Evolutionary conservation across 2,113 vertebrate species (phyloP), one percentile per base, ranked within the genome.

Genomic region (Mustela lutreola): DNA sequence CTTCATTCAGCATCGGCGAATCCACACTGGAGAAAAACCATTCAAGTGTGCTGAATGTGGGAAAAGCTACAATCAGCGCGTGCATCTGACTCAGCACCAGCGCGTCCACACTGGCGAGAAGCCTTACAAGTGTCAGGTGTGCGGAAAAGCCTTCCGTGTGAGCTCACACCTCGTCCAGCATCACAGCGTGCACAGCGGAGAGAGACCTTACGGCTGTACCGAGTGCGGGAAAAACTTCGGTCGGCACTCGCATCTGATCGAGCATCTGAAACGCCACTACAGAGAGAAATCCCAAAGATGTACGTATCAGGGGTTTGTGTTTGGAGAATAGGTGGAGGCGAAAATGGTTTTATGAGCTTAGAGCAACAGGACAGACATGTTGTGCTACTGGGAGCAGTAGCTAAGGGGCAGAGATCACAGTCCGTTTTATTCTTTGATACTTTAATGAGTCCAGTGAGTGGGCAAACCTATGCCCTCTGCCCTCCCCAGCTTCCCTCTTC

Each of bases 221-320:
- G 97, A 98, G 33, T 98, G 98, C 0, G 98, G 98, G 39, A 98
- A 98, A 86, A 97, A 92, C 95, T 98, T 98, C 11, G 96, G 98
- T 12, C 98, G 98, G 7, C 97, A 98, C 84, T 98, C 98, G 0
- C 98, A 98, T 84, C 97, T 98, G 65, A 95, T 98, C 1, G 98
- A 98, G 89, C 98, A 98, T 45, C 96, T 98, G 94, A 98, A 98
- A 63, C 97, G 98, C 70, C 98, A 98, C 95, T 97, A 97, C 92
- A 91, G 97, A 91, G 98, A 98, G 93, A 98, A 98, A 71, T 97
- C 98, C 45, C 98, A 97, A 85, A 97, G 95, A 88, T 98, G 98
- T 97, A 97, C 7, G 98, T 95, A 75, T 92, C 62, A 56, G 63
- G 33, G 11, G 56, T 90, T 88, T 50, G 82, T 85, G 24, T 84